Conservation (phyloP, 2,888 invertebrate genomes). For the Brassicogethes aeneus region DNA sequence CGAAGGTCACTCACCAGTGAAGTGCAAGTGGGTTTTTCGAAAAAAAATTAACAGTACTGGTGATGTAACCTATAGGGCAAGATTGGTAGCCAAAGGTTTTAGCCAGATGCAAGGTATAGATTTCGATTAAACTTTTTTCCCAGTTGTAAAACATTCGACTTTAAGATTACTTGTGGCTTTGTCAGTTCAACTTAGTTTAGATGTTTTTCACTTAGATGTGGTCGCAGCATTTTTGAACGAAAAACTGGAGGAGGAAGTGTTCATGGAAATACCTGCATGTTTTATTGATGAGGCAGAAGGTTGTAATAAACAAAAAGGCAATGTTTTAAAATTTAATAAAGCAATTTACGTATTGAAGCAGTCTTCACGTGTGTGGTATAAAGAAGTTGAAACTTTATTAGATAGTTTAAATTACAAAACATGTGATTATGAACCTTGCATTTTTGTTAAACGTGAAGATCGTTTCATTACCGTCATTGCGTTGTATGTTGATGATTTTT, state of each 20-base stretch:
- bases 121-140: conserved; percentile 15
- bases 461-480: conserved; percentile 8
- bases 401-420: conserved; percentile 4
- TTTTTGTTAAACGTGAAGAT: conserved; percentile 9
- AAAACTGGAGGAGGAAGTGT: conserved; percentile 11
- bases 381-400: conserved; percentile 7
- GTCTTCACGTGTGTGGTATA: conserved; percentile 10
- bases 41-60: conserved; percentile 10
- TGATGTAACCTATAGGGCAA: conserved; percentile 10
- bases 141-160: conserved; percentile 7
- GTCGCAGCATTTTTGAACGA: conserved; percentile 14
- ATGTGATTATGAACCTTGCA: conserved; percentile 10
- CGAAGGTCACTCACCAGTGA: conserved; percentile 3
- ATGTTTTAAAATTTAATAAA: conserved; percentile 2
- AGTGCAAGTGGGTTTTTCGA: conserved; percentile 11
- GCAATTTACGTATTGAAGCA: conserved; percentile 11
- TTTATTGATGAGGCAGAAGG: neutral
- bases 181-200: conserved; percentile 8
- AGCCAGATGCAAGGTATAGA: conserved; percentile 11
- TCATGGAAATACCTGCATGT: conserved; percentile 4
- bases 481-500: conserved; percentile 15
- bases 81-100: conserved; percentile 15
- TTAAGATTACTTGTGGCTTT: conserved; percentile 12
- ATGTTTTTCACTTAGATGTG: conserved; percentile 15
- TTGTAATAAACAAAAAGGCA: conserved; percentile 1